Percentiles rank a stretch among this genome's conserved stretches.
Evolutionary conservation across 2,888 invertebrate genomes (phyloP).

Genomic region (Heliconius hortense): DNA sequence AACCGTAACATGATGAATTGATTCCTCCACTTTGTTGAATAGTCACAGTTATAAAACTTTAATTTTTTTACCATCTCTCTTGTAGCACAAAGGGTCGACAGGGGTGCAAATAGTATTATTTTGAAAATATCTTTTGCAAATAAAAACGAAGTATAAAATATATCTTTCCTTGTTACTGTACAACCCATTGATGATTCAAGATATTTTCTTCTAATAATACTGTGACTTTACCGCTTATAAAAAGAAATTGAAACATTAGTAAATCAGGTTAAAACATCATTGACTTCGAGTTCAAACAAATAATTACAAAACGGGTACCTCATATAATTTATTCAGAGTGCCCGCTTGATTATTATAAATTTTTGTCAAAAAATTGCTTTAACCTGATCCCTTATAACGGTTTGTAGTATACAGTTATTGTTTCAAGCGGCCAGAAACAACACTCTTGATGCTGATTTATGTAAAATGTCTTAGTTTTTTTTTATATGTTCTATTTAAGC

Average conservation of each 20-base stretch:
- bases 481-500: slow-evolving; percentile 60
- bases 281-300: slow-evolving; percentile 34
- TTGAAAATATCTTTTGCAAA: slow-evolving; percentile 27
- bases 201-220: slow-evolving; percentile 43
- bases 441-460: slow-evolving; percentile 59
- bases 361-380: slow-evolving; percentile 43
- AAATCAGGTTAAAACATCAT: slow-evolving; percentile 46
- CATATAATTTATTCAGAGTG: slow-evolving; percentile 23
- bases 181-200: slow-evolving; percentile 47
- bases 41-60: slow-evolving; percentile 60
- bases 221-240: slow-evolving; percentile 60
- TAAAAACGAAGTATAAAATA: slow-evolving; percentile 56
- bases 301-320: slow-evolving; percentile 27
- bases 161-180: slow-evolving; percentile 41
- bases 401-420: slow-evolving; percentile 63
- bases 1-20: slow-evolving; percentile 66
- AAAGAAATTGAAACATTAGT: slow-evolving; percentile 38
- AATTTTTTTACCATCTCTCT: slow-evolving; percentile 2
- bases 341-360: slow-evolving; percentile 25
- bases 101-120: slow-evolving; percentile 19
- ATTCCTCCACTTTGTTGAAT: slow-evolving; percentile 62
- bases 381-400: slow-evolving; percentile 56
- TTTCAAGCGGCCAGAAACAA: slow-evolving; percentile 74
- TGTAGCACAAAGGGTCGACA: slow-evolving; percentile 24
- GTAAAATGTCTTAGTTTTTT: slow-evolving; percentile 42